Evolutionary conservation across 2,113 vertebrate genomes (phyloP).

Genomic region (Dendrocopos noguchii): DNA sequence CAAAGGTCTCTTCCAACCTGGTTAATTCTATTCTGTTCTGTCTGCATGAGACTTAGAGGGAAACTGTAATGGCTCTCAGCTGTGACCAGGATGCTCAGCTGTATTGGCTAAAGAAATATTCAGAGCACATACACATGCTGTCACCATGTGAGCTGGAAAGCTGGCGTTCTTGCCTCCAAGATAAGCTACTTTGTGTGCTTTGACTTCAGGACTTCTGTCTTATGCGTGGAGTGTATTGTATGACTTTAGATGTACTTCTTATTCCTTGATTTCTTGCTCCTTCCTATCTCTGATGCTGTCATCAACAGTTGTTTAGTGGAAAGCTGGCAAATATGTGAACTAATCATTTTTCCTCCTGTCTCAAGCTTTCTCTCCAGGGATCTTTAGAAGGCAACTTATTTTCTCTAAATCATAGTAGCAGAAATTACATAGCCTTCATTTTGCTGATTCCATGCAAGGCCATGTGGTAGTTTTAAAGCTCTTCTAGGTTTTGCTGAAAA

Average conservation of each 20-base stretch:
- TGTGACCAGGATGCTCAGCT: not conserved
- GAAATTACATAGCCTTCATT: not conserved
- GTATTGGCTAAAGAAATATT: not conserved
- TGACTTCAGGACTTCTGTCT: not conserved
- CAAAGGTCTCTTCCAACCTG: no score
- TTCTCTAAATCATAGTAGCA: not conserved
- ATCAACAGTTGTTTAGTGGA: conserved; percentile 18
- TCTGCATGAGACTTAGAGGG: not conserved
- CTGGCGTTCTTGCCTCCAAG: not conserved
- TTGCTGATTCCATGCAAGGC: not conserved
- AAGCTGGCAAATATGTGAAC: conserved; percentile 10
- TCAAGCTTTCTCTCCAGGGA: not conserved
- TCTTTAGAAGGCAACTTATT: conserved; percentile 33
- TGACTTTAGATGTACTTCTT: not conserved
- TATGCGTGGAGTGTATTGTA: not conserved
- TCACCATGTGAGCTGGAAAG: not conserved
- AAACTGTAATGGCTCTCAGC: not conserved
- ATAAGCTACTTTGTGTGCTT: not conserved
- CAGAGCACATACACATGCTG: fast-evolving
- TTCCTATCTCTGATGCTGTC: not conserved
- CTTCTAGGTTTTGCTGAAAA: not conserved
- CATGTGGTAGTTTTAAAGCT: not conserved
- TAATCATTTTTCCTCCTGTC: not conserved
- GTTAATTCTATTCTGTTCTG: no score
- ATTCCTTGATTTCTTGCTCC: conserved; percentile 6